phyloP scores from a whole-genome alignment of 2,113 vertebrate genomes.

The Acanthisitta chloris region DNA sequence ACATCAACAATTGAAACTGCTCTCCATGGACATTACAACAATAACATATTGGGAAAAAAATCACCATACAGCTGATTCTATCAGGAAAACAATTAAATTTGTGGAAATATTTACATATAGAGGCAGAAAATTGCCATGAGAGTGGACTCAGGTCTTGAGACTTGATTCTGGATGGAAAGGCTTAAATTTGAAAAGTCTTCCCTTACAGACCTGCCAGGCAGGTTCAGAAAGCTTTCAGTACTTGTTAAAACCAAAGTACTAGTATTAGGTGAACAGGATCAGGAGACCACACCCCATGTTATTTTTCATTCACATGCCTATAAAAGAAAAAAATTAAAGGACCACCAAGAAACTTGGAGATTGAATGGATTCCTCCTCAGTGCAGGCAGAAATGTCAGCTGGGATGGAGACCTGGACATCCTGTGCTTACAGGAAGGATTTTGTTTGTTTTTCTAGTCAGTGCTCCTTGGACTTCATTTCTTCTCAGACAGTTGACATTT shows the following conservation, averaged over 20 bases:
- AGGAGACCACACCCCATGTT: not conserved
- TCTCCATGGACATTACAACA: not conserved
- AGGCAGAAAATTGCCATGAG: not conserved
- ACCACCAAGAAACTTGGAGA: not conserved
- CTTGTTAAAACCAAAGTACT: not conserved
- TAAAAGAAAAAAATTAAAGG: not conserved
- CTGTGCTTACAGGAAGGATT: not conserved
- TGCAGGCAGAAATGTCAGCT: not conserved
- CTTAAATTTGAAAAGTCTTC: not conserved
- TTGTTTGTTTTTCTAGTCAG: not conserved
- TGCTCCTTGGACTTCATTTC: not conserved
- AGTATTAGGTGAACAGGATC: not conserved
- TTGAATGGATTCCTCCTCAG: not conserved
- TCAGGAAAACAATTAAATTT: not conserved
- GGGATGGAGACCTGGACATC: not conserved
- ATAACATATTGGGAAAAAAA: not conserved
- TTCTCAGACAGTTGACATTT: not conserved
- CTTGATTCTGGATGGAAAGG: not conserved
- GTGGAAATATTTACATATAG: not conserved
- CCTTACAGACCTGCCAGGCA: not conserved
- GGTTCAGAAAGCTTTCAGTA: not conserved
- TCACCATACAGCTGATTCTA: not conserved
- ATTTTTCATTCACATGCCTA: not conserved
- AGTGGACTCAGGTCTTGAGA: not conserved
- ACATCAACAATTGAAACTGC: not conserved